Evolutionary conservation across 2,113 vertebrate species (phyloP), one percentile per base, ranked within the genome.

Genomic region (Vulpes ferrilata): DNA sequence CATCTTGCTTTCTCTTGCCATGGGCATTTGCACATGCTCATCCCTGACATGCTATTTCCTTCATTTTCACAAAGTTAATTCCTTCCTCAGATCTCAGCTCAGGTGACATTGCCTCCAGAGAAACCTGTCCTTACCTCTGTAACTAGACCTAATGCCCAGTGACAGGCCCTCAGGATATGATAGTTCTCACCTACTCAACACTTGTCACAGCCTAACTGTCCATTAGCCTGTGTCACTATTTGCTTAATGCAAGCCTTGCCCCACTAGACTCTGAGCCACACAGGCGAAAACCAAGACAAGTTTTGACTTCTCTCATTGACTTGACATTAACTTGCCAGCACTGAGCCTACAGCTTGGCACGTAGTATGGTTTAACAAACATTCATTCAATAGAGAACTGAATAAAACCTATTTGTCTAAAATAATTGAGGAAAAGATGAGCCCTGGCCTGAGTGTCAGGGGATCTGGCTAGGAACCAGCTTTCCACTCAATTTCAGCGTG

Each of bases 61-160:
- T 62, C 20, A 23, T 53, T 90, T 95, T 93, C 43, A 51, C 32
- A 92, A 13, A 55, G 27, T 48, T 73, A 81, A 80, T 60, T 59
- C 55, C 32, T 64, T 83, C 74, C 76, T 95, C 64, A 81, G 7
- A n/a, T 84, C 76, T 94, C 76, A 88, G n/a, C n/a, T 69, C 67
- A 88, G 59, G 2, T 59, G 59, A 67, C 64, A 74, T 4, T 43
- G 8, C 11, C 73, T n/a, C 32, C 62, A 94, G 13, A 81, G 59
- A 90, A 88, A 3, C 69, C 57, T 74, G 2, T 32, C 30, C 53
- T 82, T 82, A 32, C 53, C 53, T 88, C 38, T 88, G 59, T 76
- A 84, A 89, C 19, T 38, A 65, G 30, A 67, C 43, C 53, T 59
- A 17, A 76, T 23, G 20, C 57, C n/a, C n/a, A 48, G 7, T 15